Percentiles rank a stretch among this genome's conserved stretches.
Evolutionary conservation across 1,140 invertebrate species (phyloP).

Genomic region (Drosophila fuyamai): DNA sequence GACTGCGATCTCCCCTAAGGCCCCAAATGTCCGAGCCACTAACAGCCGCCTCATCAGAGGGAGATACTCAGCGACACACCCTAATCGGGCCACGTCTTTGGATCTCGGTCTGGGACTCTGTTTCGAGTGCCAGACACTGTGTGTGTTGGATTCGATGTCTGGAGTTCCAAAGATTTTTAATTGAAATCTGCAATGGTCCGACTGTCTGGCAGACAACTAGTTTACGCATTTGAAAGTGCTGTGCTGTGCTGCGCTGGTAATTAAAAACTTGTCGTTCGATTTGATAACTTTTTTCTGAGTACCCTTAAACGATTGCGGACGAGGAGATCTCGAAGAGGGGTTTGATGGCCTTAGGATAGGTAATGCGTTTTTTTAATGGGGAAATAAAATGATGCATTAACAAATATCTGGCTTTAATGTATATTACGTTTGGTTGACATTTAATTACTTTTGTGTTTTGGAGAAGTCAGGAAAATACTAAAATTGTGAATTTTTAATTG

Average conservation of each 20-base stretch:
- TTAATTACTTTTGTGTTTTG: background rate
- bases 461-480: no score
- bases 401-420: background rate
- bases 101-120: constrained; percentile 30
- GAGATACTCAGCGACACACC: constrained; percentile 68
- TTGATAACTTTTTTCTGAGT: constrained; percentile 60
- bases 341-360: constrained; percentile 5
- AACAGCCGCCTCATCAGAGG: constrained; percentile 52
- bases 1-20: constrained; percentile 39
- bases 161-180: constrained; percentile 56
- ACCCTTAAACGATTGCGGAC: constrained; percentile 23
- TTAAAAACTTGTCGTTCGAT: constrained; percentile 80
- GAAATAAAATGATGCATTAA: background rate
- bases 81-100: constrained; percentile 54
- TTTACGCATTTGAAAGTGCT: constrained; percentile 80
- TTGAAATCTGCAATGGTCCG: constrained; percentile 69
- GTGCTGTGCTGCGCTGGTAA: constrained; percentile 49
- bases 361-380: constrained; percentile 6
- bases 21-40: constrained; percentile 26
- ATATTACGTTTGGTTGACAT: background rate
- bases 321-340: constrained; percentile 2
- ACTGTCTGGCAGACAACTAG: constrained; percentile 59
- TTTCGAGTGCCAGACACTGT: constrained; percentile 8
- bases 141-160: constrained; percentile 15
- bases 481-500: no score